phyloP scores from a whole-genome alignment of 2,888 invertebrate genomes.

The Aromia moschata region DNA sequence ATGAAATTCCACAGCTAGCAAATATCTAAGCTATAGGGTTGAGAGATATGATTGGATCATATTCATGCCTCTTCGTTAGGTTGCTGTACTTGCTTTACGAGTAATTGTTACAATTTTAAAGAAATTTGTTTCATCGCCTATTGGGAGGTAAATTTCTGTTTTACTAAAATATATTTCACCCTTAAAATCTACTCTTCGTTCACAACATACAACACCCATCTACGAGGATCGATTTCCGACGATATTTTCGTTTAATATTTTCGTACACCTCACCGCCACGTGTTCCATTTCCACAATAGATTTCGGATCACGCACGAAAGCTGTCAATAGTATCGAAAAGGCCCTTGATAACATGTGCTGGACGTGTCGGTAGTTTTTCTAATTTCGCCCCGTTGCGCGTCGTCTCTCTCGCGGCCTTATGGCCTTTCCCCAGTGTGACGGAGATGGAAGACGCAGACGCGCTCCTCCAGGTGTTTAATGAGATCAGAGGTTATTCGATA shows the following conservation, averaged over 20 bases:
- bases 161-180: too few relatives aligned
- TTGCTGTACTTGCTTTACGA: too few relatives aligned
- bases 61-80: too few relatives aligned
- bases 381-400: slow-evolving; percentile 18
- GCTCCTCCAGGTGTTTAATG: slow-evolving; percentile 44
- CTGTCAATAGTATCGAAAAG: slow-evolving; percentile 41
- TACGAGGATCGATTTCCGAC: not conserved
- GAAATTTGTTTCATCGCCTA: too few relatives aligned
- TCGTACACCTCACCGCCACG: slow-evolving; percentile 7
- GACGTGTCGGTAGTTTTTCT: slow-evolving; percentile 34
- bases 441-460: slow-evolving; percentile 32
- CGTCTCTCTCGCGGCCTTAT: slow-evolving; percentile 12
- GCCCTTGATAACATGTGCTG: slow-evolving; percentile 38
- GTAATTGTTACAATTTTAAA: too few relatives aligned
- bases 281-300: not conserved
- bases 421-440: slow-evolving; percentile 24
- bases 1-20: too few relatives aligned
- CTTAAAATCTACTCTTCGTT: too few relatives aligned
- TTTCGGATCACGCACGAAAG: slow-evolving; percentile 26
- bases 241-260: slow-evolving; percentile 20
- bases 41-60: too few relatives aligned
- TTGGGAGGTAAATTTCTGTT: too few relatives aligned
- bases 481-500: slow-evolving; percentile 42
- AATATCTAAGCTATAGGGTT: too few relatives aligned
- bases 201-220: too few relatives aligned